Conservation (phyloP, 2,113 vertebrate genomes). For the Ictidomys tridecemlineatus region DNA sequence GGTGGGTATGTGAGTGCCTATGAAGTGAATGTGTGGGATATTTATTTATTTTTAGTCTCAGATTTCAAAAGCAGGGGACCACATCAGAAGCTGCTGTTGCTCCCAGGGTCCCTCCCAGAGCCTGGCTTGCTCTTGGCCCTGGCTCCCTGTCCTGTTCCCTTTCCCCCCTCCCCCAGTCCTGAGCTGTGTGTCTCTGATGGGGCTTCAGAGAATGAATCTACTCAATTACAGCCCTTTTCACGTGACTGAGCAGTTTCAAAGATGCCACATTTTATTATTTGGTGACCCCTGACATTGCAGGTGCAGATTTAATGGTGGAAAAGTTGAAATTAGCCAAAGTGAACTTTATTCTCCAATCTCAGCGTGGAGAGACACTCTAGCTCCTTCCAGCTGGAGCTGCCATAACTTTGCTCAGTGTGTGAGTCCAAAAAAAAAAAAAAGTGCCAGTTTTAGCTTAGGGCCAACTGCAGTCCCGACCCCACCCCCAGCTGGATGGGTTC, state of each 20-base stretch:
- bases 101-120: conserved; percentile 58
- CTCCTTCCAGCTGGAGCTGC: conserved; percentile 53
- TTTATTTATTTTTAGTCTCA: conserved; percentile 83
- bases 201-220: conserved; percentile 88
- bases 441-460: neutral
- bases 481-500: neutral
- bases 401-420: neutral
- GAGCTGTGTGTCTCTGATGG: conserved; percentile 80
- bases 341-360: conserved; percentile 75
- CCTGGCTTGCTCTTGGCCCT: neutral
- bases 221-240: conserved; percentile 92
- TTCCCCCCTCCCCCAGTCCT: neutral
- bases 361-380: neutral
- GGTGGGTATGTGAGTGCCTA: conserved; percentile 70
- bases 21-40: conserved; percentile 78
- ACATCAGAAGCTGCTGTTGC: conserved; percentile 74
- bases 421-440: neutral
- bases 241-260: conserved; percentile 94
- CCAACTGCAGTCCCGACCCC: fast-evolving
- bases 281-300: conserved; percentile 95
- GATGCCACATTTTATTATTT: conserved; percentile 97
- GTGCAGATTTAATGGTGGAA: conserved; percentile 91
- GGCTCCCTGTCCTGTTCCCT: neutral
- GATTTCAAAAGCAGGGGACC: conserved; percentile 68
- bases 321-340: conserved; percentile 85